These are phyloP conservation scores for Poeciliopsis presidionis DNA, from an alignment of 2,797 vertebrate genomes.

Conservation along the genomic window DNA sequence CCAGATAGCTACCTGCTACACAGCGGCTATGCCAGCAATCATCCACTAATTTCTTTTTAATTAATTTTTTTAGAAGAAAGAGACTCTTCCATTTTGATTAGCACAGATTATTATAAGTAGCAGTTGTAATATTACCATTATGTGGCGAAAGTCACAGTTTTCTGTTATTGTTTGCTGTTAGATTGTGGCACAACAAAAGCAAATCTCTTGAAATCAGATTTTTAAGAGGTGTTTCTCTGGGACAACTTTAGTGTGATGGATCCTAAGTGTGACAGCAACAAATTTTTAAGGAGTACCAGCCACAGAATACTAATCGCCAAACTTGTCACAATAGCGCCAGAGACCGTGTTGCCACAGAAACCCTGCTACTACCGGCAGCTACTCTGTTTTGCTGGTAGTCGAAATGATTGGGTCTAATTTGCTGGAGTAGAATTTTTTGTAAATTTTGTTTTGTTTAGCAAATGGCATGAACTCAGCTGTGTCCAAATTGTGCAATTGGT, in stretches of 20 bases:
- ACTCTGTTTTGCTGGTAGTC: constrained; percentile 27
- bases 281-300: constrained; percentile 25
- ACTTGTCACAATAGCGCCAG: constrained; percentile 31
- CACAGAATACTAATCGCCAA: constrained; percentile 43
- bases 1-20: no score
- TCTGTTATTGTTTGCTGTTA: constrained; percentile 34
- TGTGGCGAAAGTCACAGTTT: constrained; percentile 39
- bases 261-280: constrained; percentile 23
- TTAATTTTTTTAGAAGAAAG: no score
- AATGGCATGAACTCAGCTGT: constrained; percentile 5
- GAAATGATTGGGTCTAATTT: constrained; percentile 33
- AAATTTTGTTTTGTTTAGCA: background rate
- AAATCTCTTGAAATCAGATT: background rate
- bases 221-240: constrained; percentile 16
- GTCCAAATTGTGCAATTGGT: background rate
- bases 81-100: background rate
- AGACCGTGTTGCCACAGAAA: constrained; percentile 56
- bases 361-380: constrained; percentile 21
- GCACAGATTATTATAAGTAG: constrained; percentile 38
- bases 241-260: constrained; percentile 16
- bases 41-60: no score
- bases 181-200: constrained; percentile 44
- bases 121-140: constrained; percentile 31
- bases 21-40: no score
- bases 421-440: constrained; percentile 17